Conservation (phyloP, 2,797 vertebrate genomes). For the Zalophus californianus region DNA sequence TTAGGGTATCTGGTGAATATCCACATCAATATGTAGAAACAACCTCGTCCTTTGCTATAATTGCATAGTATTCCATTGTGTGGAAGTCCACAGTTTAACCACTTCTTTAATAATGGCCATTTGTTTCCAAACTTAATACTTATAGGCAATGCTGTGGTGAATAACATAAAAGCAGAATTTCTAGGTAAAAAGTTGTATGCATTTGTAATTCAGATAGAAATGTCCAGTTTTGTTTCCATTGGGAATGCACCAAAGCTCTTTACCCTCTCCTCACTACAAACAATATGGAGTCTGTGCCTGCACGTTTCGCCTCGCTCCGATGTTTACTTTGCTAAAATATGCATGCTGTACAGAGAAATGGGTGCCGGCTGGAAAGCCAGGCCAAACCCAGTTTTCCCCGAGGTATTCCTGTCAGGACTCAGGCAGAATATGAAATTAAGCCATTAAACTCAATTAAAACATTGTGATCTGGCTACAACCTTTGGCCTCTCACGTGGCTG, state of each 20-base stretch:
- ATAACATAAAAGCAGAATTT: neutral
- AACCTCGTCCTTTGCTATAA: neutral
- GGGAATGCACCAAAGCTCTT: neutral
- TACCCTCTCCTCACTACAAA: neutral
- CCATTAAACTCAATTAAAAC: neutral
- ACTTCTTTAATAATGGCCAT: neutral
- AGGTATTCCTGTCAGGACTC: neutral
- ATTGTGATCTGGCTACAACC: neutral
- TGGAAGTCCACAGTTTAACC: neutral
- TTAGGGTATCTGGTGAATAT: neutral
- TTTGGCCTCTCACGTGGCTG: neutral
- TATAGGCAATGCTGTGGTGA: neutral
- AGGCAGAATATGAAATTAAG: neutral
- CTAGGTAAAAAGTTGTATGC: neutral
- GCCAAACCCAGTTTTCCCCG: neutral
- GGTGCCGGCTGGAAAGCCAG: neutral
- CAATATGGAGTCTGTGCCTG: neutral
- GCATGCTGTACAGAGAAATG: neutral
- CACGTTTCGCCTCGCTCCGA: neutral
- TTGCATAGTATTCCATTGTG: neutral
- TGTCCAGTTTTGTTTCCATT: neutral
- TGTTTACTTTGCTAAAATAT: neutral
- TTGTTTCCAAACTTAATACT: neutral
- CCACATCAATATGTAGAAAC: neutral
- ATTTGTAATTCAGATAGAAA: conserved; percentile 23